phyloP scores from a whole-genome alignment of 2,797 vertebrate genomes.

The Acridotheres tristis region DNA sequence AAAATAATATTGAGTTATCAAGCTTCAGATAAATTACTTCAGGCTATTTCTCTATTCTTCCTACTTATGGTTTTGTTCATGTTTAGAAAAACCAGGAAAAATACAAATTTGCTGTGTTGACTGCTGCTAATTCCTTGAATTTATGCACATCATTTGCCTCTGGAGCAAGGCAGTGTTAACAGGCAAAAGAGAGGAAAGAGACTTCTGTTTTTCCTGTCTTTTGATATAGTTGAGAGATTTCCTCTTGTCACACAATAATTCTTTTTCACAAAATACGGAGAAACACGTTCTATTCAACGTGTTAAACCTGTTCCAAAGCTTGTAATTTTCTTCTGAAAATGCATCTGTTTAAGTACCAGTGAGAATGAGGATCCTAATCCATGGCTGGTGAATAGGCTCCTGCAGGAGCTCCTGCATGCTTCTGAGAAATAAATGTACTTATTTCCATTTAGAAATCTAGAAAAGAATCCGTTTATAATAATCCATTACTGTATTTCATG shows the following conservation, averaged over 20 bases:
- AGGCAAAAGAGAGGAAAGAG: background rate
- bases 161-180: background rate
- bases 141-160: background rate
- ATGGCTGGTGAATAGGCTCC: background rate
- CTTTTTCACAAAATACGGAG: background rate
- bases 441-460: background rate
- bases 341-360: conserved; percentile 27
- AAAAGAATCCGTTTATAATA: background rate
- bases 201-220: background rate
- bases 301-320: background rate
- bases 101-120: background rate
- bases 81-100: background rate
- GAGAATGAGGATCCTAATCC: conserved; percentile 8
- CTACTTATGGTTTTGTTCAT: background rate
- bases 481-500: background rate
- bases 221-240: background rate
- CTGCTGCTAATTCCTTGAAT: background rate
- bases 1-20: background rate
- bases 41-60: background rate
- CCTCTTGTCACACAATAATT: background rate
- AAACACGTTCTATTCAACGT: background rate
- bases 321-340: background rate
- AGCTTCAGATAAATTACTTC: background rate
- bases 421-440: background rate
- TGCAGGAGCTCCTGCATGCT: background rate